Evolutionary conservation across 2,113 vertebrate genomes (phyloP), one percentile per base, ranked within the genome.

Genomic region (Neotragus pygmaeus): DNA sequence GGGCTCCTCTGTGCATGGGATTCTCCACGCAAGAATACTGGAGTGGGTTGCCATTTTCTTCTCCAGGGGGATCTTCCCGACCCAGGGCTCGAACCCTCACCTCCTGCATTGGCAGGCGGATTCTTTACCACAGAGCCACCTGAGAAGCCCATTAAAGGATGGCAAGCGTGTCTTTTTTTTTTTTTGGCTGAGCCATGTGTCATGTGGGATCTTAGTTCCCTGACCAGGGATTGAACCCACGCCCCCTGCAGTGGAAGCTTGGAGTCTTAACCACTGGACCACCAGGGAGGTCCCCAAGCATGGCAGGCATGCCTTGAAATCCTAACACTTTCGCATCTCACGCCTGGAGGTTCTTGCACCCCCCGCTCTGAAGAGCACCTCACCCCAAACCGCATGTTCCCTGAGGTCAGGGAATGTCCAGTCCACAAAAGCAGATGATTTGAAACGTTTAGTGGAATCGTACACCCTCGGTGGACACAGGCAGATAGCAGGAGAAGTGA

Each of bases 351-450:
- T 23, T 47, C 70, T 19, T 5, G 30, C 9, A 17, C 78, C 39
- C 15, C 2, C 2, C 4, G 2, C 28, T 13, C 47, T 62, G 39
- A 45, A 62, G 30, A n/a, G 73, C 12, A 27, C 36, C 27, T 2
- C 1, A 73, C 28, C 6, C 19, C 16, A 27, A 16, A 23, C 15
- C 0, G 2, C 55, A 30, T 2, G 11, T 7, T 33, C 25, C 36
- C 53, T 1, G 2, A 12, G 53, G 49, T 33, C 0, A 9, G 30
- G 5, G 2, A 21, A 51, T 5, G 8, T 30, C 45, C 28, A 6
- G 60, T 17, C 49, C n/a, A 9, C 6, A 16, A 30, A n/a, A 10
- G 7, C 5, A 5, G 43, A 14, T 2, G 3, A 30, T 57, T 36
- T 45, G 12, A 36, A 28, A 8, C 0, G 13, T 27, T 21, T 33